Base-by-base conservation (phyloP, 2,888 invertebrate genomes). In the Yponomeuta plumbellus region DNA sequence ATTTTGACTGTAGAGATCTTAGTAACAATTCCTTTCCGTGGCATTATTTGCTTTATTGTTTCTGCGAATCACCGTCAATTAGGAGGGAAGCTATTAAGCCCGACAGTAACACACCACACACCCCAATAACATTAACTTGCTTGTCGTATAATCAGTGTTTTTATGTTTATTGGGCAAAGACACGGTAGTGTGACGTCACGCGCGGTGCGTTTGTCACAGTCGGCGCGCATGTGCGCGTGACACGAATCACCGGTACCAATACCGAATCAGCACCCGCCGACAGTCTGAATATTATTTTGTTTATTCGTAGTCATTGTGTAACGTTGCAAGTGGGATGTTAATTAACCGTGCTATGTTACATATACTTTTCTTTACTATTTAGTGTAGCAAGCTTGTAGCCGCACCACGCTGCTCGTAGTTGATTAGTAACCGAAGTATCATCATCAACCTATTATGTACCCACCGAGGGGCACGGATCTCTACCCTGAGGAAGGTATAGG, bases 121-220 rank as follows among this genome's bases (percentile, higher is more conserved):
- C 44, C 44, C 44, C 44, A 52, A 52, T 52, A 44, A 52, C 44
- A 52, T 52, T 52, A 52, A 52, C 44, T 52, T 17, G 44, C 44
- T 52, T 52, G 44, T 52, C 44, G 44, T 52, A 52, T 52, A 52
- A 52, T 52, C 44, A 52, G 44, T 52, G 44, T 17, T 52, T 52
- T 52, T 52, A 52, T 52, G 44, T 52, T 52, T 52, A 52, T 52
- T 13, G 13, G 44, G 17, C 17, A 17, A 52, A 17, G 44, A 52
- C 44, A 52, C 17, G 44, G 44, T 52, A 17, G 13, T 13, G 44
- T 52, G 44, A 52, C 44, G 44, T 52, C 44, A 52, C 44, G 44
- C 17, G 44, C 44, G 44, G 44, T 52, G 13, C 44, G 44, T 13
- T 13, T 52, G 44, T 52, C 44, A 17, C 17, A 13, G 13, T 13